Evolutionary conservation across 2,113 vertebrate genomes (phyloP), one percentile per base, ranked within the genome.

Genomic region (Lepisosteus oculatus): DNA sequence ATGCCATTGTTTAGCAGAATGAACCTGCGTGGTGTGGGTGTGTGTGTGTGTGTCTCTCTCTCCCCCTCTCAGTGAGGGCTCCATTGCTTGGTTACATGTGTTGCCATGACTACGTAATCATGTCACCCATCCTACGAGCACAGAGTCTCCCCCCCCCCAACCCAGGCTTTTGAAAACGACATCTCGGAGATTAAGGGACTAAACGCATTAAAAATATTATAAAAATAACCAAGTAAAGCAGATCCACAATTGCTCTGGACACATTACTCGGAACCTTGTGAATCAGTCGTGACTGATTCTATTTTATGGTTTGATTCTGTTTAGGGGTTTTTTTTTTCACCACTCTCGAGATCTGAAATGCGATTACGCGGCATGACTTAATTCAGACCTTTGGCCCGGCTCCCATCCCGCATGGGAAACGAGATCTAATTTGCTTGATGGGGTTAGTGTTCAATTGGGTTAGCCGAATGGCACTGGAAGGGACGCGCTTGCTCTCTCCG

Each of bases 31-130:
- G 57, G 45, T 12, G 51, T 47, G 42, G 57, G 45, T 12, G 51
- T 47, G 42, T 65, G 45, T 6, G 62, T 71, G n/a, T 51, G 0
- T 68, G 17, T 0, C 55, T 29, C 74, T 67, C 65, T 8, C 73
- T 75, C 72, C 77, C 75, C 76, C 78, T 67, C 78, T 62, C 83
- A 73, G 70, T 76, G 71, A 77, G 77, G 78, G 68, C 74, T 71
- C 66, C 65, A 75, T 80, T 61, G 74, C 83, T 80, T 81, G 78
- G 82, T 83, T 85, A 83, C 82, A 41, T 73, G 56, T 66, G 85
- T 89, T 86, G 73, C 83, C 85, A 80, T 76, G 81, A 80, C 80
- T 76, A 91, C 74, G 29, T 70, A 69, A 72, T 78, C 80, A 79
- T 66, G 61, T 85, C 76, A 80, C 67, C 47, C 73, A 74, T 80